Percentiles rank a stretch among this genome's conserved stretches.
These are phyloP conservation scores for Zeus faber DNA, from an alignment of 2,113 vertebrate species.

Conservation along the genomic window DNA sequence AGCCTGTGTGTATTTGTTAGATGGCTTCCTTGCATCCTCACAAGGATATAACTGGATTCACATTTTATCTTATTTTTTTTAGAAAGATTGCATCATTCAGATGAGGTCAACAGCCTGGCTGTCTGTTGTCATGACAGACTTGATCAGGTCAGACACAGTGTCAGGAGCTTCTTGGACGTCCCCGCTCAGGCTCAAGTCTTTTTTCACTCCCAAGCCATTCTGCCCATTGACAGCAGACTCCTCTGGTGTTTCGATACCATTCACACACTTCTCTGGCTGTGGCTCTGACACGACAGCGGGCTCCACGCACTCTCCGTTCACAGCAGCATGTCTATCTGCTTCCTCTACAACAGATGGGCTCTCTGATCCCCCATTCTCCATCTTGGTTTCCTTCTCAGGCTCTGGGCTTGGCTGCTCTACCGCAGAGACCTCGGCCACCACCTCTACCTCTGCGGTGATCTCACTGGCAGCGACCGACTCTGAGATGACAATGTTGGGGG, in stretches of 20 bases:
- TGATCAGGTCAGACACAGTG: slow-evolving; percentile 49
- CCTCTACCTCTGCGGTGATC: slow-evolving; percentile 36
- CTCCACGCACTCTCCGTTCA: slow-evolving; percentile 58
- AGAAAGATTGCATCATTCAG: slow-evolving; percentile 50
- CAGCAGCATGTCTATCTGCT: slow-evolving; percentile 31
- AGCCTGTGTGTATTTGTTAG: slow-evolving; percentile 29
- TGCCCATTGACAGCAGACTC: slow-evolving; percentile 52
- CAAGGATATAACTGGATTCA: slow-evolving; percentile 50
- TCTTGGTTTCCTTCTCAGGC: slow-evolving; percentile 39
- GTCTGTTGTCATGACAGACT: slow-evolving; percentile 54
- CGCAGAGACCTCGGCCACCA: slow-evolving; percentile 13
- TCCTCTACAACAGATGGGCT: slow-evolving; percentile 35
- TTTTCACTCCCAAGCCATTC: slow-evolving; percentile 73
- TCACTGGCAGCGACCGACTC: slow-evolving; percentile 52
- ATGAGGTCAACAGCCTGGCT: slow-evolving; percentile 57
- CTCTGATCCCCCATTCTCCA: slow-evolving; percentile 70
- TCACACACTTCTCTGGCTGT: slow-evolving; percentile 60
- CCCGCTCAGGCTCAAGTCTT: slow-evolving; percentile 60
- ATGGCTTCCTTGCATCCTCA: slow-evolving; percentile 46
- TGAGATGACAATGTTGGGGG: slow-evolving; percentile 68
- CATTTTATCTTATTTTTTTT: slow-evolving; percentile 31
- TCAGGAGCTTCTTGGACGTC: slow-evolving; percentile 55
- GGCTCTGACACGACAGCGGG: slow-evolving; percentile 16
- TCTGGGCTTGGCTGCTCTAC: slow-evolving; percentile 33
- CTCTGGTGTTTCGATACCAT: slow-evolving; percentile 54